Percentiles rank a stretch among this genome's conserved stretches.
These are phyloP conservation scores for Patagioenas fasciata DNA, from an alignment of 2,113 vertebrate species.

Conservation along the genomic window DNA sequence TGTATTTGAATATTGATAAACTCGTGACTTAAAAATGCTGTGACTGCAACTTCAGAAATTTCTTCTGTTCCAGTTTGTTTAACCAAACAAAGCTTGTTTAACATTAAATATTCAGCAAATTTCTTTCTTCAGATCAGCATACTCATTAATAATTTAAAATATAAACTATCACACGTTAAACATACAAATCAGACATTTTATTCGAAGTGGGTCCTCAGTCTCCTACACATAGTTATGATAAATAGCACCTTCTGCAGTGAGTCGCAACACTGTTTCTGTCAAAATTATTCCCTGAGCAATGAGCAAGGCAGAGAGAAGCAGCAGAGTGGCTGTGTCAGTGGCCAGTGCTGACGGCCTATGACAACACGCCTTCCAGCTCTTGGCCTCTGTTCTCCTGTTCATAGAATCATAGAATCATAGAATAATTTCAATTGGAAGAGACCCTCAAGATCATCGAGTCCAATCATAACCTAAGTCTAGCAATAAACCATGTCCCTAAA, in stretches of 20 bases:
- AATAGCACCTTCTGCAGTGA: constrained; percentile 35
- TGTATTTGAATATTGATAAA: constrained; percentile 58
- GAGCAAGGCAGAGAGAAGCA: neutral
- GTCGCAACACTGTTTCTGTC: neutral
- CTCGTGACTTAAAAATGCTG: neutral
- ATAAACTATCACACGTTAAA: constrained; percentile 55
- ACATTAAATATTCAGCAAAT: constrained; percentile 74
- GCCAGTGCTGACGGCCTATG: neutral
- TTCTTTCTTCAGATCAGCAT: constrained; percentile 62
- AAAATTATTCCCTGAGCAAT: neutral
- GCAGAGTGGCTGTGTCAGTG: neutral
- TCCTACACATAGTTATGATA: constrained; percentile 13
- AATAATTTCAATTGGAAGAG: no score
- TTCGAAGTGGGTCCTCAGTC: constrained; percentile 24
- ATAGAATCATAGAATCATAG: no score
- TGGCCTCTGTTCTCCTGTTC: neutral
- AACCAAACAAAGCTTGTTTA: constrained; percentile 60
- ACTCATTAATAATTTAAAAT: constrained; percentile 72
- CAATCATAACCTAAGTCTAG: no score
- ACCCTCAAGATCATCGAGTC: no score
- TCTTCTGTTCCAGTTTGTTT: constrained; percentile 60
- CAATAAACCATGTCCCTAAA: no score
- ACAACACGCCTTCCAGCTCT: neutral
- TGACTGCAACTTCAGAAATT: constrained; percentile 48
- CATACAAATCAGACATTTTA: constrained; percentile 61